Base-by-base conservation (phyloP, 2,113 vertebrate species). In the Petrocephalus zakoni region DNA sequence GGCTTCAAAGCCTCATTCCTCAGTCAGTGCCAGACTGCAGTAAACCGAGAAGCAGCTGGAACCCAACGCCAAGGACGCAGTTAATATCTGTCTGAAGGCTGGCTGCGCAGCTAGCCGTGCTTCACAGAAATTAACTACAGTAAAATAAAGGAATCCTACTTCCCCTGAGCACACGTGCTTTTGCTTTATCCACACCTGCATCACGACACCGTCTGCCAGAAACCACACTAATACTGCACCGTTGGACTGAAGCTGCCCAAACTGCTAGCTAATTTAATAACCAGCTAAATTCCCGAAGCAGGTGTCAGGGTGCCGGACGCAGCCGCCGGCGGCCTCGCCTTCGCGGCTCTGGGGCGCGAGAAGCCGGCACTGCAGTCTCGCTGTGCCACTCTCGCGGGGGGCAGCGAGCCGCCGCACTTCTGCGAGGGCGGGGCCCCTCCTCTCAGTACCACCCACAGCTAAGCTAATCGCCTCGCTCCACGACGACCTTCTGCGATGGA, bases 141-240 rank as follows among this genome's bases (percentile, higher is more conserved):
- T n/a, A 25, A 34, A 49, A 46, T 87, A 87, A 84, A 92, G 92
- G 87, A 55, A 87, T 49, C 85, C 42, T 15, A 55, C 91, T 89
- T 91, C 88, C 93, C n/a, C 90, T 93, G 90, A 93, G 92, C 93
- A 93, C 91, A 91, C 78, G 25, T 68, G 87, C 22, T 58, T 13
- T 52, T 87, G 64, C 25, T 89, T 83, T 68, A 61, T 90, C 53
- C 90, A 89, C 90, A 86, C 87, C 86, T 86, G 85, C 68, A 89
- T 90, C 90, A 68, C 6, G 10, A 53, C 64, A 17, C 46, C 0
- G 42, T 55, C 6, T 61, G 15, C 64, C 29, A 42, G 86, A 72
- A 25, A 22, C 10, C 19, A 49, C 51, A 37, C 56, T 46, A 51
- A 55, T 13, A 37, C 51, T 42, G 25, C 52, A 58, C 29, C 11